phyloP scores from a whole-genome alignment of 2,113 vertebrate genomes.

The Pygoscelis antarcticus region DNA sequence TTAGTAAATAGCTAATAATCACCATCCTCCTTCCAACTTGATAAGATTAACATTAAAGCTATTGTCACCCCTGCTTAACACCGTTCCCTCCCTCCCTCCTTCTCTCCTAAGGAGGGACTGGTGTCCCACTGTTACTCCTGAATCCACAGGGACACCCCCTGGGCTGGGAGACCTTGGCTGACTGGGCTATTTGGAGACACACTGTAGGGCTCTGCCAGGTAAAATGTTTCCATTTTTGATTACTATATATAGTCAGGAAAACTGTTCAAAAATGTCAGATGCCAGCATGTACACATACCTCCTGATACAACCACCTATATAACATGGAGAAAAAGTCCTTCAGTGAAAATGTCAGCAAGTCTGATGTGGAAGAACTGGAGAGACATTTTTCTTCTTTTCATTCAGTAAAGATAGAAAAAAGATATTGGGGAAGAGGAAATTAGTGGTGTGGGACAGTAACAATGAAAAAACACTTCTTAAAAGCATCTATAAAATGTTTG shows the following conservation, averaged over 20 bases:
- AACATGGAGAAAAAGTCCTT: background rate
- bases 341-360: background rate
- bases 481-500: background rate
- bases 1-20: background rate
- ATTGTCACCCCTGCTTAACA: background rate
- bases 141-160: background rate
- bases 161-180: background rate
- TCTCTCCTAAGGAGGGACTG: background rate
- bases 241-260: background rate
- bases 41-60: background rate
- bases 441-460: background rate
- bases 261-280: background rate
- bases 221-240: background rate
- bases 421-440: background rate
- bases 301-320: background rate
- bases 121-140: background rate
- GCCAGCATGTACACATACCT: background rate
- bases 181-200: background rate
- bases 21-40: background rate
- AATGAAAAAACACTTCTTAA: background rate
- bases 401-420: background rate
- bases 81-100: rapidly evolving
- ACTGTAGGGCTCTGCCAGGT: background rate
- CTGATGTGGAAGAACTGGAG: background rate
- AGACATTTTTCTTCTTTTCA: background rate